phyloP scores from a whole-genome alignment of 2,797 vertebrate species.

The Pogoniulus pusillus region DNA sequence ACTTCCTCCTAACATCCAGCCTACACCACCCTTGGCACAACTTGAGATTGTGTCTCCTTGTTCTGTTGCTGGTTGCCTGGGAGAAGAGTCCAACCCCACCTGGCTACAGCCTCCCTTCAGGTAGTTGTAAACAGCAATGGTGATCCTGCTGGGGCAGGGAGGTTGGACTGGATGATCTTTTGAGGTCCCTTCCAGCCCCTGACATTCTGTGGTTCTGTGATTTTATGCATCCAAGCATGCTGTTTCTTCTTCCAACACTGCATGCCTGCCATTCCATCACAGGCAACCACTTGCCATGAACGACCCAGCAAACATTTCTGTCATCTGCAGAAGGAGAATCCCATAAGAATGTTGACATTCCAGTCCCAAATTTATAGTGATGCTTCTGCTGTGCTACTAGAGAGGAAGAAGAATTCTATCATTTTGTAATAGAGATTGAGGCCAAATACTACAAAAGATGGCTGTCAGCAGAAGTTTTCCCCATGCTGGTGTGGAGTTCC shows the following conservation, averaged over 20 bases:
- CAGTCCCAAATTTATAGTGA: not conserved
- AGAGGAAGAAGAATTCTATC: not conserved
- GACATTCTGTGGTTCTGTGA: too few relatives aligned
- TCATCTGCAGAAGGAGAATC: not conserved
- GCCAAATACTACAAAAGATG: not conserved
- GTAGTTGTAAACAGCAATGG: too few relatives aligned
- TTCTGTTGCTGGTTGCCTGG: too few relatives aligned
- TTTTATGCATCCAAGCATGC: not conserved
- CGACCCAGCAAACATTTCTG: not conserved
- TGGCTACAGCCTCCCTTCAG: too few relatives aligned
- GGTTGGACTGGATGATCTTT: too few relatives aligned
- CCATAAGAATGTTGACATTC: not conserved
- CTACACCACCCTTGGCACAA: too few relatives aligned
- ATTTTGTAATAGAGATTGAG: not conserved
- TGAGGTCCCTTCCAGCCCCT: too few relatives aligned
- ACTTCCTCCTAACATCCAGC: too few relatives aligned
- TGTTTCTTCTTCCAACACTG: not conserved
- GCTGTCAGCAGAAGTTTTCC: not conserved
- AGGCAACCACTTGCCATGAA: not conserved
- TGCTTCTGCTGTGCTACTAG: not conserved
- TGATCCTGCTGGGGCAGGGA: too few relatives aligned
- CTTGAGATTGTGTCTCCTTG: too few relatives aligned
- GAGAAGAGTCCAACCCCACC: too few relatives aligned
- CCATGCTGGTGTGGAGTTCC: not conserved
- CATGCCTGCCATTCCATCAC: not conserved